Conservation (phyloP, 1,140 invertebrate species). For the Hormaphis cornu region DNA sequence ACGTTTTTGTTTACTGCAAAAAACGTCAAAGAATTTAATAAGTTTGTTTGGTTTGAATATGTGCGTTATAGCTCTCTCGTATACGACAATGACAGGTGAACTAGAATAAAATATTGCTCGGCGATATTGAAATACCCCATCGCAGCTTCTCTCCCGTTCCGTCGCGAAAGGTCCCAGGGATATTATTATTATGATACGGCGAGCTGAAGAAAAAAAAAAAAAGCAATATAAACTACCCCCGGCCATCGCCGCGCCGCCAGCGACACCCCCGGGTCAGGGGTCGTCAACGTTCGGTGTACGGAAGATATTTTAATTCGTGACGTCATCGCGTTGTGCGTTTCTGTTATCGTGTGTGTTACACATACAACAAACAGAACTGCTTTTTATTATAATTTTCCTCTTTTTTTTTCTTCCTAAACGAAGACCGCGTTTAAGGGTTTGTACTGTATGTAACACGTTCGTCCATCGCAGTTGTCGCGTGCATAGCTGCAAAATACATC, state of each 20-base stretch:
- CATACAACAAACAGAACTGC: too few relatives aligned
- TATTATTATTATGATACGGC: not conserved
- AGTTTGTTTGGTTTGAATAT: slow-evolving; percentile 30
- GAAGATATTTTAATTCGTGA: not conserved
- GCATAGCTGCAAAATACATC: too few relatives aligned
- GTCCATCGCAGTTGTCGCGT: not conserved
- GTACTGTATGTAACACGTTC: too few relatives aligned
- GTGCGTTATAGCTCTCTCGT: slow-evolving; percentile 9
- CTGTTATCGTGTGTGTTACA: not conserved
- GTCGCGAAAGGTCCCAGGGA: slow-evolving; percentile 2
- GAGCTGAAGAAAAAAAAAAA: slow-evolving; percentile 17
- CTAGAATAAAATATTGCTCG: slow-evolving; percentile 31
- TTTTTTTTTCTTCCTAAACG: too few relatives aligned
- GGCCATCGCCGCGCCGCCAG: not conserved
- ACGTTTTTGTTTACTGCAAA: not conserved
- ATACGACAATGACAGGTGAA: slow-evolving; percentile 29
- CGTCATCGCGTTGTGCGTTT: not conserved
- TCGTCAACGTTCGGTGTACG: slow-evolving; percentile 12
- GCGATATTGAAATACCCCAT: slow-evolving; percentile 20
- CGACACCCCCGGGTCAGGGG: slow-evolving; percentile 16
- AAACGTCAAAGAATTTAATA: slow-evolving; percentile 30
- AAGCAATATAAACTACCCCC: slow-evolving; percentile 26
- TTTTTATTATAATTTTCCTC: too few relatives aligned
- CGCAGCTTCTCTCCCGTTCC: slow-evolving; percentile 5
- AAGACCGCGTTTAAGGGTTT: too few relatives aligned